phyloP scores from a whole-genome alignment of 2,888 invertebrate genomes.

The Sesia apiformis region DNA sequence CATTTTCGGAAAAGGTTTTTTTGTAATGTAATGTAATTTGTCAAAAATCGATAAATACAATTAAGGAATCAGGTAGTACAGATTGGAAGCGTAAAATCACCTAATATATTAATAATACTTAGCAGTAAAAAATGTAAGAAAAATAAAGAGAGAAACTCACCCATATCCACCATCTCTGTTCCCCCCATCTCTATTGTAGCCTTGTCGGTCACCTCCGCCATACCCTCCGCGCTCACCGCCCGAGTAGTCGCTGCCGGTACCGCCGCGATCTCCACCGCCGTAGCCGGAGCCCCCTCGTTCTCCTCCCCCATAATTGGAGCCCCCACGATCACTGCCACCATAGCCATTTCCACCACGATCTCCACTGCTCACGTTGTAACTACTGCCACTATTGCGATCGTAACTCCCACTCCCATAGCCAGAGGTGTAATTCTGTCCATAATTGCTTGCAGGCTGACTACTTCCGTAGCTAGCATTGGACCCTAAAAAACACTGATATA shows the following conservation, averaged over 20 bases:
- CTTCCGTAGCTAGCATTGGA: conserved; percentile 37
- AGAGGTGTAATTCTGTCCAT: conserved; percentile 47
- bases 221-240: conserved; percentile 62
- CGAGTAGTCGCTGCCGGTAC: conserved; percentile 42
- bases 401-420: conserved; percentile 41
- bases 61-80: too few relatives aligned
- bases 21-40: too few relatives aligned
- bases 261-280: conserved; percentile 53
- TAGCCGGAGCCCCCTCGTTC: conserved; percentile 50
- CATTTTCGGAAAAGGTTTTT: too few relatives aligned
- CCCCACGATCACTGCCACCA: conserved; percentile 55
- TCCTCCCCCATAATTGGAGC: conserved; percentile 41
- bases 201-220: conserved; percentile 60
- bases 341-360: conserved; percentile 50
- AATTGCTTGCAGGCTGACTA: conserved; percentile 39
- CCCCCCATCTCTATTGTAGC: conserved; percentile 74
- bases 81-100: too few relatives aligned
- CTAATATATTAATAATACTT: too few relatives aligned
- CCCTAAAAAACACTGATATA: conserved; percentile 17
- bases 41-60: too few relatives aligned
- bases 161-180: conserved; percentile 75
- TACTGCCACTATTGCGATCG: conserved; percentile 29
- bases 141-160: conserved; percentile 49
- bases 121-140: not conserved
- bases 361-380: conserved; percentile 40